Evolutionary conservation across 2,888 invertebrate species (phyloP), one percentile per base, ranked within the genome.

Genomic region (Anthophora plumipes): DNA sequence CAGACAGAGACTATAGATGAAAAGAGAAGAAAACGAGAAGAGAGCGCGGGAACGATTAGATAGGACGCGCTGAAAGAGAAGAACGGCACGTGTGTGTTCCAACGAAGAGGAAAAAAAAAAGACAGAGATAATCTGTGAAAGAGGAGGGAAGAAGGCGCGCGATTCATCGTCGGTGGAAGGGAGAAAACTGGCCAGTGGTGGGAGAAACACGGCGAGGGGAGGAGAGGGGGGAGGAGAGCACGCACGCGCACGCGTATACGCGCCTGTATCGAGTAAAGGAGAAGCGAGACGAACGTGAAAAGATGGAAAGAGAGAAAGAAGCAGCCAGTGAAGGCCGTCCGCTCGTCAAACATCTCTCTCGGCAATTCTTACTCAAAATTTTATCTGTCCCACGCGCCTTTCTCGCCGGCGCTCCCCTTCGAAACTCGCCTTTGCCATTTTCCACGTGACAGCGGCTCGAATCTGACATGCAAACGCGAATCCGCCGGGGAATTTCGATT

Each of bases 301-400:
- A 66, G 50, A 52, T n/a, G n/a, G 14, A 50, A 12, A 39, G 17
- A 39, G 66, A 55, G 46, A 71, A 67, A 54, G 25, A 54, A 39
- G 59, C 37, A 48, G 77, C 70, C 78, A 76, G 70, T 75, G 88
- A 89, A 89, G 88, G 88, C 85, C 88, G 84, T 83, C 88, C 81
- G 81, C 88, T 89, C 85, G 85, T 89, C 88, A 89, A 86, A 85
- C 85, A 80, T 87, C 84, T 84, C 83, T 77, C 84, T 57, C 71
- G 77, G 85, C 77, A 83, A 83, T 85, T 88, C 86, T 89, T 86
- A 70, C 84, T 87, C 83, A 86, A 89, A 88, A 89, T 88, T 82
- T 87, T 87, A 84, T 87, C 85, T 85, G 67, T 82, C 82, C 79
- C 79, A 79, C 74, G 74, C 81, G 74, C 43, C 85, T 82, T 75